A percentile compares a stretch with the other conserved stretches of the same genome.
These are phyloP conservation scores for Cheiracanthium punctorium DNA, from an alignment of 2,888 invertebrate genomes.

Conservation along the genomic window DNA sequence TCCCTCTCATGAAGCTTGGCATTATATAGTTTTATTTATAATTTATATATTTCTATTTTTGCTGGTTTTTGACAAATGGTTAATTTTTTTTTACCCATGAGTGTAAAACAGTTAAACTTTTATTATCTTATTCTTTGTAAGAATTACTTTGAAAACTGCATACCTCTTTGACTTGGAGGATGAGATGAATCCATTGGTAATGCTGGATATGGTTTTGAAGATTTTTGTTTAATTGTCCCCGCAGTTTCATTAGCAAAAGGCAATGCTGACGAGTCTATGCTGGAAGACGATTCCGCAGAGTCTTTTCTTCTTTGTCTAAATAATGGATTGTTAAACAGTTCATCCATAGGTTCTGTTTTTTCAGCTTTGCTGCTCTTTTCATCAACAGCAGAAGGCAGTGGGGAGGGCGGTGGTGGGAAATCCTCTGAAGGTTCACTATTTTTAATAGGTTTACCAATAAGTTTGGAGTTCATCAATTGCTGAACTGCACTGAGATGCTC, in stretches of 20 bases:
- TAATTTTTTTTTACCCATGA: too few relatives aligned
- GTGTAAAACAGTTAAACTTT: too few relatives aligned
- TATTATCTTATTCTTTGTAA: too few relatives aligned
- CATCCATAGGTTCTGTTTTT: conserved; percentile 46
- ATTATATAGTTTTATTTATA: too few relatives aligned
- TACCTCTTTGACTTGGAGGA: conserved; percentile 2
- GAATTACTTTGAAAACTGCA: too few relatives aligned
- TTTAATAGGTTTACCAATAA: neutral
- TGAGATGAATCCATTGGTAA: conserved; percentile 34
- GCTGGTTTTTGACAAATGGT: too few relatives aligned
- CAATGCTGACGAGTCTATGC: conserved; percentile 72
- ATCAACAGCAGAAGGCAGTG: conserved; percentile 69
- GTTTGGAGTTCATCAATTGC: neutral
- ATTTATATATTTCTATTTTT: too few relatives aligned
- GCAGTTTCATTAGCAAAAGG: conserved; percentile 99
- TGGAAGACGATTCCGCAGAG: conserved; percentile 55
- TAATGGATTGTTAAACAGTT: conserved; percentile 61
- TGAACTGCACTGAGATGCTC: neutral
- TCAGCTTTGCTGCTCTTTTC: conserved; percentile 30
- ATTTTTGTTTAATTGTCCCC: conserved; percentile 92
- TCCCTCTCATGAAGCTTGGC: too few relatives aligned
- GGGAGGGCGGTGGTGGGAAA: conserved; percentile 75
- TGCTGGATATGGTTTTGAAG: conserved; percentile 72
- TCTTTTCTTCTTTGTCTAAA: conserved; percentile 60
- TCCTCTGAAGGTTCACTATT: conserved; percentile 72